Evolutionary conservation across 2,888 invertebrate species (phyloP).

Genomic region (Pilophorus perplexus): DNA sequence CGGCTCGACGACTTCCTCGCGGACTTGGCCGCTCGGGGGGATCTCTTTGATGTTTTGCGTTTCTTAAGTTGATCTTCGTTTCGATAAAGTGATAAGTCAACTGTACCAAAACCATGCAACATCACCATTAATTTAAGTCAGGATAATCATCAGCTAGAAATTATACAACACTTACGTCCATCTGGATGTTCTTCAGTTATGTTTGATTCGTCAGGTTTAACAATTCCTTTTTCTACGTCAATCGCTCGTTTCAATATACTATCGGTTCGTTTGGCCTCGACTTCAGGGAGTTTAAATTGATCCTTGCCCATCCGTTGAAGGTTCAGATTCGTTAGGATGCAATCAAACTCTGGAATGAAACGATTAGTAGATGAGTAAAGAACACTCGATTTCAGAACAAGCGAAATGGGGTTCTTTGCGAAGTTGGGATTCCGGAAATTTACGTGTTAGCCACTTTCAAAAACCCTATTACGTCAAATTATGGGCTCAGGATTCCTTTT

Average conservation of each 20-base stretch:
- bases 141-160: too few species aligned
- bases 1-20: conserved; percentile 38
- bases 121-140: background rate
- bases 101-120: conserved; percentile 55
- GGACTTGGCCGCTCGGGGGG: conserved; percentile 50
- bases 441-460: too few species aligned
- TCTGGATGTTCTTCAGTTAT: conserved; percentile 83
- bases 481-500: too few species aligned
- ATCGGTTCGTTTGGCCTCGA: conserved; percentile 74
- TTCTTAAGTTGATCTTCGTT: conserved; percentile 78
- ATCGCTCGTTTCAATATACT: conserved; percentile 82
- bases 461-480: too few species aligned
- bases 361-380: too few species aligned
- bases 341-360: conserved; percentile 67
- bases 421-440: too few species aligned
- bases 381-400: too few species aligned
- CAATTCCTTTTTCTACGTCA: conserved; percentile 72
- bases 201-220: conserved; percentile 55
- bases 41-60: conserved; percentile 52
- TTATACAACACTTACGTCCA: conserved; percentile 73
- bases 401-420: background rate
- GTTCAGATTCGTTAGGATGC: conserved; percentile 81
- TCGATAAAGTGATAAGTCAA: conserved; percentile 78
- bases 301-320: conserved; percentile 71
- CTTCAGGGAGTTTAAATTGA: conserved; percentile 65